Evolutionary conservation across 2,113 vertebrate genomes (phyloP).

Genomic region (Chroicocephalus ridibundus): DNA sequence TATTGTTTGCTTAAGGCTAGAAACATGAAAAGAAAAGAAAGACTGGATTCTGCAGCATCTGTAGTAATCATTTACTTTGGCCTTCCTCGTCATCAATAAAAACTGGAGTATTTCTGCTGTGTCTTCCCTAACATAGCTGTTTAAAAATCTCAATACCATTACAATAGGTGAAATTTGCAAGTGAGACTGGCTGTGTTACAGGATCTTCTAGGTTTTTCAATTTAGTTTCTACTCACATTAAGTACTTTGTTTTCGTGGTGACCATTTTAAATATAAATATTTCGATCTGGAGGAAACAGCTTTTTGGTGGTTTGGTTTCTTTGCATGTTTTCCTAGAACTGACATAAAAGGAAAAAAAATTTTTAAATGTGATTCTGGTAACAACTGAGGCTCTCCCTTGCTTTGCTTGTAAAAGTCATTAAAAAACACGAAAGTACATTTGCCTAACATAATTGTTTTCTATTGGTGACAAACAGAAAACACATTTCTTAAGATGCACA

Average conservation of each 20-base stretch:
- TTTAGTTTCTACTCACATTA: not conserved
- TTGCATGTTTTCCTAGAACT: not conserved
- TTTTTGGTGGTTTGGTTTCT: not conserved
- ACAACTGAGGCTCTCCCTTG: not conserved
- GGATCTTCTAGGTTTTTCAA: not conserved
- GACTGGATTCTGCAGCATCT: not conserved
- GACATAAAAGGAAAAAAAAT: not conserved
- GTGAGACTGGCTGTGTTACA: not conserved
- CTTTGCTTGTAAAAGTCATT: not conserved
- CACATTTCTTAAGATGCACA: not conserved
- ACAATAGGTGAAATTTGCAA: not conserved
- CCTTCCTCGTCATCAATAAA: not conserved
- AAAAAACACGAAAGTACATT: not conserved
- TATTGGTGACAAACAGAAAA: not conserved
- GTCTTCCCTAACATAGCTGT: not conserved
- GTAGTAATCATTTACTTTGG: not conserved
- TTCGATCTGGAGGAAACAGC: constrained; percentile 2
- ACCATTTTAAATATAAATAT: constrained; percentile 9
- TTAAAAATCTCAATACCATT: not conserved
- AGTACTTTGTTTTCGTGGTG: not conserved
- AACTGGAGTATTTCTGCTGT: not conserved
- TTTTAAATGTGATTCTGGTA: not conserved
- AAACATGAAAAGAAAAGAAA: not conserved
- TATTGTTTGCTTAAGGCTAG: constrained; percentile 10
- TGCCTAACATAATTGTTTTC: not conserved